phyloP scores from a whole-genome alignment of 2,888 invertebrate genomes.

The Heliconius ismenius region DNA sequence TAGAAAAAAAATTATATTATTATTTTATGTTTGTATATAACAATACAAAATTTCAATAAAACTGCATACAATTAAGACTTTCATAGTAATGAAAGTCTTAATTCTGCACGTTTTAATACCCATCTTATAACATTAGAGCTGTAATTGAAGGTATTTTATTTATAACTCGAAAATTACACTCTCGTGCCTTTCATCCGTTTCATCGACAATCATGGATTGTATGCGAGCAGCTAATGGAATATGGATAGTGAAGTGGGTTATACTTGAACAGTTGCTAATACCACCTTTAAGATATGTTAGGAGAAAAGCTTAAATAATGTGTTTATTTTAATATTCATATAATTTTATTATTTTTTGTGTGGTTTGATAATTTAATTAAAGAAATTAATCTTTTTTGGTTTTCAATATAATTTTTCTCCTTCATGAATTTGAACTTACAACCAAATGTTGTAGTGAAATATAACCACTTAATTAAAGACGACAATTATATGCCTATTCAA shows the following conservation, averaged over 20 bases:
- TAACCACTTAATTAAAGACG: too few species aligned
- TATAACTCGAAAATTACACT: constrained; percentile 66
- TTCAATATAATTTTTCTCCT: background rate
- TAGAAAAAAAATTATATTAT: too few species aligned
- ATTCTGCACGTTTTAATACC: constrained; percentile 23
- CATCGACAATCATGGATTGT: constrained; percentile 65
- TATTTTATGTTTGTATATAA: too few species aligned
- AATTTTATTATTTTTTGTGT: background rate
- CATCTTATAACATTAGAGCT: constrained; percentile 50
- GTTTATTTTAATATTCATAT: background rate
- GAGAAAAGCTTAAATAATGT: background rate
- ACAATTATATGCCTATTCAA: too few species aligned
- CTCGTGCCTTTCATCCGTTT: constrained; percentile 52
- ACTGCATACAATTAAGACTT: too few species aligned
- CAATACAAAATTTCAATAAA: too few species aligned
- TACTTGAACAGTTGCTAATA: constrained; percentile 53
- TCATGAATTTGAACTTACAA: background rate
- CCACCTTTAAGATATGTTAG: constrained; percentile 21
- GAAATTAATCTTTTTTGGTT: too few species aligned
- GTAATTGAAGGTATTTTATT: constrained; percentile 67
- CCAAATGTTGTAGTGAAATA: too few species aligned
- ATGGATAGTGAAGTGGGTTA: constrained; percentile 45
- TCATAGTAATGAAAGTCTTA: constrained; percentile 17
- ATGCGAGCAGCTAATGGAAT: constrained; percentile 56
- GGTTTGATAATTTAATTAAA: too few species aligned